These are phyloP conservation scores for Cyprinodon diabolis DNA, from an alignment of 2,797 vertebrate species.

Conservation along the genomic window DNA sequence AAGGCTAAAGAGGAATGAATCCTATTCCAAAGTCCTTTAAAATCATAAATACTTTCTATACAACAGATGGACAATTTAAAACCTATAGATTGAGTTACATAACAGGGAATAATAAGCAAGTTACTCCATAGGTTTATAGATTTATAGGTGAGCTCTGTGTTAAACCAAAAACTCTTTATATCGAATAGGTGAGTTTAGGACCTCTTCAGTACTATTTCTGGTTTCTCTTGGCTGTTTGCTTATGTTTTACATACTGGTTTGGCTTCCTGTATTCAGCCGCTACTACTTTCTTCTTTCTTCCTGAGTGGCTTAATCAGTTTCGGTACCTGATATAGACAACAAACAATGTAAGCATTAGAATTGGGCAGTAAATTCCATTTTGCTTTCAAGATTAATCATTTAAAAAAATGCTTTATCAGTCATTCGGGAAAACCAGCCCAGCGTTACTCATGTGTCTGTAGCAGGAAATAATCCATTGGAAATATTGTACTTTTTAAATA, in stretches of 20 bases:
- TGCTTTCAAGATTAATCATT: neutral
- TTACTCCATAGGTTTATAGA: conserved; percentile 46
- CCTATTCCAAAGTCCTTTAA: neutral
- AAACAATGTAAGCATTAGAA: neutral
- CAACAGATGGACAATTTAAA: conserved; percentile 18
- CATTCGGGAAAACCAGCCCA: neutral
- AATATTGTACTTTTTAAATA: neutral
- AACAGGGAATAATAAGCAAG: conserved; percentile 47
- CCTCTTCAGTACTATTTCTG: conserved; percentile 21
- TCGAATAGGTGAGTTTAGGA: conserved; percentile 15
- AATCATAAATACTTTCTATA: neutral
- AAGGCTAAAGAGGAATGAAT: neutral
- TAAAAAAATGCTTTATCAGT: neutral
- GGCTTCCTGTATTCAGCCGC: conserved; percentile 10
- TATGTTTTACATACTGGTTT: neutral
- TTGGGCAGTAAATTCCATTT: neutral
- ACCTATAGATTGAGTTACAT: conserved; percentile 42
- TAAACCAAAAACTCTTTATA: conserved; percentile 44
- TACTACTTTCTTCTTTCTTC: neutral
- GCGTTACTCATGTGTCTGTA: neutral
- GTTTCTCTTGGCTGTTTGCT: conserved; percentile 7
- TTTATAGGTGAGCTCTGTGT: conserved; percentile 37
- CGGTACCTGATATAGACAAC: neutral
- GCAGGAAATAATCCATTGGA: conserved; percentile 17
- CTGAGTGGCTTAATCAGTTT: neutral